These are phyloP conservation scores for Lapara coniferarum DNA, from an alignment of 2,888 invertebrate genomes.

Conservation along the genomic window DNA sequence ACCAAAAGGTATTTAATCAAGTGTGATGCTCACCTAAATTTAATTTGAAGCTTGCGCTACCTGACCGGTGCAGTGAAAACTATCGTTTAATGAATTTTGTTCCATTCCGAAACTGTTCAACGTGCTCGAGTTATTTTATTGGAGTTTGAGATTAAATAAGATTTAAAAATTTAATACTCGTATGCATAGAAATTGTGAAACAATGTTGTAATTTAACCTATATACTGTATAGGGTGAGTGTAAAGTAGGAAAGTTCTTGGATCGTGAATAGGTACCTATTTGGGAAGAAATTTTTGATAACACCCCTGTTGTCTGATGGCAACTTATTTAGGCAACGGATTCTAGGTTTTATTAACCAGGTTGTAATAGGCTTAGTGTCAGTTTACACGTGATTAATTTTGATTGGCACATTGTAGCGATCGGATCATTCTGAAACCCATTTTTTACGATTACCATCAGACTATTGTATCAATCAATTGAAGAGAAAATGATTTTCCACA, in stretches of 20 bases:
- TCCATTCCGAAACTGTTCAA: slow-evolving; percentile 33
- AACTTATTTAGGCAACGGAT: too few species aligned
- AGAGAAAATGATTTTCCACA: neutral
- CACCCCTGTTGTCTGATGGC: too few species aligned
- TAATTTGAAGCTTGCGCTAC: slow-evolving; percentile 33
- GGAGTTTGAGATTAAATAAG: slow-evolving; percentile 18
- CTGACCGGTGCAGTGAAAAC: slow-evolving; percentile 30
- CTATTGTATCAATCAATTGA: neutral
- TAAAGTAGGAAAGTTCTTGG: too few species aligned
- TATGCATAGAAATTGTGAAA: neutral
- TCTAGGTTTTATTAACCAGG: too few species aligned
- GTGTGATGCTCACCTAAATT: slow-evolving; percentile 33
- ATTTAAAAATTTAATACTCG: slow-evolving; percentile 10
- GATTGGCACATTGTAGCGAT: too few species aligned
- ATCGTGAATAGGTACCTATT: too few species aligned
- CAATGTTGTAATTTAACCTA: neutral
- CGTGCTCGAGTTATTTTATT: slow-evolving; percentile 15
- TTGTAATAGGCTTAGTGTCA: too few species aligned
- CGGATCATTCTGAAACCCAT: too few species aligned
- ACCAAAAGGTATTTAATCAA: slow-evolving; percentile 21
- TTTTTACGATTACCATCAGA: neutral
- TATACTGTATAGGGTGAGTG: neutral
- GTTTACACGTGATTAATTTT: too few species aligned
- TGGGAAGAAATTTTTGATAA: too few species aligned
- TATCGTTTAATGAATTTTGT: slow-evolving; percentile 40